Percentiles rank a stretch among this genome's conserved stretches.
phyloP scores from a whole-genome alignment of 2,113 vertebrate species.

The Muntiacus reevesi region DNA sequence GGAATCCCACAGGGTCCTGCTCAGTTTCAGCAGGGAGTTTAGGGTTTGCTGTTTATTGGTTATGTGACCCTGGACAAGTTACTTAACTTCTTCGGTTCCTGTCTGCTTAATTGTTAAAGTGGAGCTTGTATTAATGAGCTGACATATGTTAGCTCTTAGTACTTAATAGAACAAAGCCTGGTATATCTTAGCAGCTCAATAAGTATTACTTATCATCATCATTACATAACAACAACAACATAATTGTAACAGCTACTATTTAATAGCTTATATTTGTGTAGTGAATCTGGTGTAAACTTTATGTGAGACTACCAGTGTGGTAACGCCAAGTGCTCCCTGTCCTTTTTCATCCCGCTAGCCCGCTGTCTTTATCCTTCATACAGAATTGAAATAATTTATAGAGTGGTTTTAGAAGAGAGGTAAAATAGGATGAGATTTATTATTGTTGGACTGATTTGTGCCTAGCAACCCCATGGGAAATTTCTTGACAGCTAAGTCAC shows the following conservation, averaged over 20 bases:
- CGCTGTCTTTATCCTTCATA: conserved; percentile 31
- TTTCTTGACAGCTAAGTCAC: conserved; percentile 53
- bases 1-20: background rate
- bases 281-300: background rate
- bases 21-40: background rate
- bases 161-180: background rate
- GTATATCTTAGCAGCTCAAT: background rate
- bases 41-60: background rate
- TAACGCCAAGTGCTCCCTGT: background rate
- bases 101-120: background rate
- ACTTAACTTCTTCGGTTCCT: background rate
- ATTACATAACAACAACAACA: background rate
- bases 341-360: background rate
- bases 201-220: background rate
- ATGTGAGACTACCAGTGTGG: background rate
- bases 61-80: background rate
- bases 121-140: background rate
- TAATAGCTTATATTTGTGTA: conserved; percentile 20
- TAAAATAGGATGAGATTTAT: conserved; percentile 66
- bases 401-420: conserved; percentile 60
- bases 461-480: conserved; percentile 42
- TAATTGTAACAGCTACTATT: background rate
- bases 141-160: background rate
- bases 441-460: conserved; percentile 48
- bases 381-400: conserved; percentile 55